phyloP scores from a whole-genome alignment of 2,113 vertebrate genomes.

The Phrynocephalus versicolor region DNA sequence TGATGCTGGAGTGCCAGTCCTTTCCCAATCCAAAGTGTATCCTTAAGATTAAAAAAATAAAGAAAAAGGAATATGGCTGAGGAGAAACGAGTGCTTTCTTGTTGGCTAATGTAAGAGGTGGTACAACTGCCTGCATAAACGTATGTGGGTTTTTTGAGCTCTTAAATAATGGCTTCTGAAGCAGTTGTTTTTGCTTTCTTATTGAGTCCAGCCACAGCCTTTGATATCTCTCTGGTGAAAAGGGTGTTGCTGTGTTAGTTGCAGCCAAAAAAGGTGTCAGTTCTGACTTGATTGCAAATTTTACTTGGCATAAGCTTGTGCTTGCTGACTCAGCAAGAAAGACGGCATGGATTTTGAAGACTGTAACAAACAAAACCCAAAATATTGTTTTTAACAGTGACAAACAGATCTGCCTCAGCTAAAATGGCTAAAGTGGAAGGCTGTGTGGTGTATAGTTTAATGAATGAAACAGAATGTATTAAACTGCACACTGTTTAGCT shows the following conservation, averaged over 20 bases:
- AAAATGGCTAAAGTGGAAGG: background rate
- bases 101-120: constrained; percentile 27
- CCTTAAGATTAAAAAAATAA: background rate
- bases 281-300: too few relatives aligned
- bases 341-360: background rate
- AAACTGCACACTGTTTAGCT: background rate
- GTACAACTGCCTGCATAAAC: background rate
- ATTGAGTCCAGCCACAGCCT: constrained; percentile 28
- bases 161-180: background rate
- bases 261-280: too few relatives aligned
- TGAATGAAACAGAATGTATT: too few relatives aligned
- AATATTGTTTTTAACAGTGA: too few relatives aligned
- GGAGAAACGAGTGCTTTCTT: background rate
- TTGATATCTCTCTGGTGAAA: background rate
- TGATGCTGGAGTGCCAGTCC: background rate
- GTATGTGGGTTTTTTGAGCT: constrained; percentile 17
- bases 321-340: too few relatives aligned
- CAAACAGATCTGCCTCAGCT: too few relatives aligned
- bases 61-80: background rate
- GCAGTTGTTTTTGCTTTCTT: too few relatives aligned
- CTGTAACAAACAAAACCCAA: too few relatives aligned
- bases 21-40: background rate
- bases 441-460: too few relatives aligned
- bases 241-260: too few relatives aligned
- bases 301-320: background rate